Conservation (phyloP, 2,797 vertebrate genomes). For the Pachyuromys duprasi region DNA sequence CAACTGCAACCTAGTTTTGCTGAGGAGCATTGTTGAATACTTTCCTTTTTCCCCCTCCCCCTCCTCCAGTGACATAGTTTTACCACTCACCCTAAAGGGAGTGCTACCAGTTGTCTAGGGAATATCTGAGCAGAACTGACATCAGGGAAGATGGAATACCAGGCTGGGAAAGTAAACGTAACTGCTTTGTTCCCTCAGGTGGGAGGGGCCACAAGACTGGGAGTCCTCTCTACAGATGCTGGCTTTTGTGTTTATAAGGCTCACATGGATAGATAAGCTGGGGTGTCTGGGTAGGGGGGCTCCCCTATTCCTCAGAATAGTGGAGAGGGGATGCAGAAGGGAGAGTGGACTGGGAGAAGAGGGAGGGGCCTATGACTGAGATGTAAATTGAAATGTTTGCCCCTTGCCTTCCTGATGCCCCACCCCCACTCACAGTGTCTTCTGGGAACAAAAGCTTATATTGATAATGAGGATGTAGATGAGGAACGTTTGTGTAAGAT, state of each 20-base stretch:
- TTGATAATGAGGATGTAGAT: background rate
- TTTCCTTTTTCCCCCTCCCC: background rate
- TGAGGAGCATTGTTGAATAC: background rate
- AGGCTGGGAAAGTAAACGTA: background rate
- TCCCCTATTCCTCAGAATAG: too few species aligned
- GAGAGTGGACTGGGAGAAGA: too few species aligned
- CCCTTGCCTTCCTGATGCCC: background rate
- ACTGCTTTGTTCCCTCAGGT: background rate
- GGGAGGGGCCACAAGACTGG: background rate
- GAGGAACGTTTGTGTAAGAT: background rate
- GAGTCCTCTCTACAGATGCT: background rate
- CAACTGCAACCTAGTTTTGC: background rate
- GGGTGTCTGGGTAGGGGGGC: too few species aligned
- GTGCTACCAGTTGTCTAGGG: background rate
- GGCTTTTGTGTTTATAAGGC: background rate
- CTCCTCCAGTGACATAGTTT: background rate
- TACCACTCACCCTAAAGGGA: background rate
- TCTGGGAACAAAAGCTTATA: background rate
- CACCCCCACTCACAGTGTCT: too few species aligned
- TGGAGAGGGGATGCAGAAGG: too few species aligned
- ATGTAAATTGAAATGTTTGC: background rate
- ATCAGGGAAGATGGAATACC: background rate
- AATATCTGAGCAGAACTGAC: background rate
- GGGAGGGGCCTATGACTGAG: too few species aligned
- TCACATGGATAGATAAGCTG: too few species aligned